Base-by-base conservation (phyloP, 1,140 invertebrate genomes). In the Phortica variegata region DNA sequence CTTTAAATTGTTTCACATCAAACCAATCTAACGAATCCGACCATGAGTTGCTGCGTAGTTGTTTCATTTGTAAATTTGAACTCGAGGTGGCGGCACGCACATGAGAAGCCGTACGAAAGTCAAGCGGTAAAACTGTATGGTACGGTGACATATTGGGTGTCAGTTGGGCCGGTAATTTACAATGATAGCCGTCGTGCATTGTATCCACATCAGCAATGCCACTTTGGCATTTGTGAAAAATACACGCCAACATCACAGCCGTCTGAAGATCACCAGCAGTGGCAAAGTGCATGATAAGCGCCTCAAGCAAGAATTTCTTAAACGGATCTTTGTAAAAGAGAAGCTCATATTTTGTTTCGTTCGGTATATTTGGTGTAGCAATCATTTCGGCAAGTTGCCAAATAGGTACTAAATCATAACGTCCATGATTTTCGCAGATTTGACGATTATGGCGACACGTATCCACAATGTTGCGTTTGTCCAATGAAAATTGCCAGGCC, bases 161-260 rank as follows among this genome's bases (percentile, higher is more conserved):
- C 2, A 72, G 40, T 17, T 69, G 57, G 0, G 70, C 71, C 72
- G 79, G 49, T 32, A 75, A 33, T 34, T 49, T 38, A 15, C 20
- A 32, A 1, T 37, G 40, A 23, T 19, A 29, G 23, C n/a, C 47
- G 18, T 48, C 23, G 23, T 26, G 23, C 10, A 26, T 26, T 26
- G 10, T 26, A 5, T 26, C 17, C 23, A 58, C 39, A 10, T 60
- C 60, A 31, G 49, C 47, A 1, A 47, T 26, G 40, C 23, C 56
- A 12, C 48, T 16, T 0, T 60, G 57, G 34, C 75, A 77, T 53
- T 79, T 78, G 57, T 86, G 86, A 76, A 95, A 94, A 1, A 88
- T 83, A 77, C 93, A 96, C 44, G 88, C 88, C 20, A 97, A 69
- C 86, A 97, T 94, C 0, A 92, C 93, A 10, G 93, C 89, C 70